phyloP scores from a whole-genome alignment of 2,888 invertebrate species.

The Philereme vetulata region DNA sequence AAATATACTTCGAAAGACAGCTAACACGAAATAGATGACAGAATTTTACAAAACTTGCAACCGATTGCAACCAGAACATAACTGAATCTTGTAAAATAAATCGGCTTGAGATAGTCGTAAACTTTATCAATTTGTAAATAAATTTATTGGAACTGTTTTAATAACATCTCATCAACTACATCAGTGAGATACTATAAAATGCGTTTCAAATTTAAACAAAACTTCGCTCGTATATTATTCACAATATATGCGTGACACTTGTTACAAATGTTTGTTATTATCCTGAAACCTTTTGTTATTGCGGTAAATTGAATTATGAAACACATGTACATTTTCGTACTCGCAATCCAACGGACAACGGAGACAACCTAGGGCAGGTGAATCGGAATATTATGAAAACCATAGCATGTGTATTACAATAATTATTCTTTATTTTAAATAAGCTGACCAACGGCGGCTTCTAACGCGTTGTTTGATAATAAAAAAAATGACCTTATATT shows the following conservation, averaged over 20 bases:
- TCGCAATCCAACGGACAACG: background rate
- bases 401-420: background rate
- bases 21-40: background rate
- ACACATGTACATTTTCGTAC: background rate
- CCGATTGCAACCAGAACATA: background rate
- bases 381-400: background rate
- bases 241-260: conserved; percentile 44
- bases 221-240: conserved; percentile 37
- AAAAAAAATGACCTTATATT: no score
- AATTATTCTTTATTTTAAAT: background rate
- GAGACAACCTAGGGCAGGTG: background rate
- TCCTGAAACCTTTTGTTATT: conserved; percentile 23
- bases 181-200: conserved; percentile 32
- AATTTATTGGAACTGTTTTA: conserved; percentile 39
- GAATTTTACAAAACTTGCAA: background rate
- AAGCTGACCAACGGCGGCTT: no score
- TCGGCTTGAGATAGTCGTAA: conserved; percentile 22
- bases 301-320: background rate
- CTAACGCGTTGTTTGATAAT: no score
- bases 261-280: conserved; percentile 28
- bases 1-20: background rate
- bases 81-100: background rate
- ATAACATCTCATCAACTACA: conserved; percentile 30
- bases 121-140: conserved; percentile 14
- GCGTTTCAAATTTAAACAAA: conserved; percentile 45